Base-by-base conservation (phyloP, 2,888 invertebrate genomes). In the Pyrochroa serraticornis region DNA sequence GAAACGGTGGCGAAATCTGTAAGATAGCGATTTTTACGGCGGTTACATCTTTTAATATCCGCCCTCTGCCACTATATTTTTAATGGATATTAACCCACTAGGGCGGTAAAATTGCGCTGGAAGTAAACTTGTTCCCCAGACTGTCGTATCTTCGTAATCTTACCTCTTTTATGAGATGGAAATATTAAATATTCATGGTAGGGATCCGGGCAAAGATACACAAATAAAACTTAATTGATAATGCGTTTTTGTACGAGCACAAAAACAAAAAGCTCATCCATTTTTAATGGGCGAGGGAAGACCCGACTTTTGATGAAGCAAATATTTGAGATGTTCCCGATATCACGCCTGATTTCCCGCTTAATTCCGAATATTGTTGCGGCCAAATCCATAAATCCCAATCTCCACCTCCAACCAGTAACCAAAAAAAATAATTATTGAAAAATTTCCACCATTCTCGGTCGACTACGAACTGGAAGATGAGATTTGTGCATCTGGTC, bases 211-310 rank as follows among this genome's bases (percentile, higher is more conserved):
- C 33, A 50, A 43, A 60, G 55, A 54, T 60, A 60, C 48, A 60
- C 60, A 58, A 60, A 60, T 58, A 61, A 61, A 52, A 58, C 46
- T 58, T 61, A 61, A 61, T 61, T 58, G 58, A 54, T 58, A 54
- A 61, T 53, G 47, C 58, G 56, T 56, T 58, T 54, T 53, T 53
- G 54, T 51, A 39, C 51, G 46, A 54, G 37, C 49, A 31, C 34
- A 59, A 59, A 58, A 53, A 58, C 53, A 59, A 54, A 51, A 55
- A 60, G 43, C 60, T 60, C 60, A 60, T 60, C 60, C 50, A 55
- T 60, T 60, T 55, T 51, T 51, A 38, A 57, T 43, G 45, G 49
- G 13, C 13, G 42, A 31, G 9, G 10, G 30, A 30, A 37, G 37
- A 31, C 38, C 14, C 32, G 57, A 56, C 59, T 64, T 62, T 62